A percentile compares a stretch with the other conserved stretches of the same genome.
Evolutionary conservation across 2,797 vertebrate species (phyloP).

Genomic region (Manis crassicaudata): DNA sequence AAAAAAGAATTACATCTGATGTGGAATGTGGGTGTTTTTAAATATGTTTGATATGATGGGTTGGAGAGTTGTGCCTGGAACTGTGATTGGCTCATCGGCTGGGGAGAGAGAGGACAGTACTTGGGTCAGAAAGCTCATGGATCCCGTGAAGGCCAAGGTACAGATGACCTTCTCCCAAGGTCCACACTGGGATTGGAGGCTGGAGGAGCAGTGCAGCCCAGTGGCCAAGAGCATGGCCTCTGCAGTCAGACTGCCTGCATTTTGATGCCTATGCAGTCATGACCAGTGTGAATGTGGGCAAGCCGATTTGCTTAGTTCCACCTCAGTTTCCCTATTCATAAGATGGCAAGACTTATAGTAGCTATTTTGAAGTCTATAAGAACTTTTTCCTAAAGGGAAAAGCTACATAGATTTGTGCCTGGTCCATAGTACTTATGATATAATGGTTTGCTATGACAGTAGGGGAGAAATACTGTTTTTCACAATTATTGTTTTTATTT

Average conservation of each 20-base stretch:
- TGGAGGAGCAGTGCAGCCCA: neutral
- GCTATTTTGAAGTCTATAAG: neutral
- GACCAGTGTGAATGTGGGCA: neutral
- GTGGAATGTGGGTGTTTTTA: constrained; percentile 47
- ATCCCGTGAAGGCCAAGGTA: neutral
- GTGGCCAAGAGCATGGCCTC: neutral
- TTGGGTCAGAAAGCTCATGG: neutral
- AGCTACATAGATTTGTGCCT: neutral
- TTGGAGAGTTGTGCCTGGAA: neutral
- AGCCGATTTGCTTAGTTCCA: neutral
- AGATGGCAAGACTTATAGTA: neutral
- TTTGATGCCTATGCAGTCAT: neutral
- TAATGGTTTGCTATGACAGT: neutral
- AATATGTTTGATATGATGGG: neutral
- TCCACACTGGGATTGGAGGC: neutral
- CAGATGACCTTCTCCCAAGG: neutral
- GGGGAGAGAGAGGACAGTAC: neutral
- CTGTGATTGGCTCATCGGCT: neutral
- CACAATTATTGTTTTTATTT: neutral
- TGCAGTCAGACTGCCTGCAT: neutral
- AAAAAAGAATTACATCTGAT: constrained; percentile 59
- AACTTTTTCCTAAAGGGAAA: neutral
- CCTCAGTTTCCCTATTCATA: neutral
- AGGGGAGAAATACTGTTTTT: neutral
- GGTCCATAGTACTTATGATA: neutral